Conservation (phyloP, 2,888 invertebrate species). For the Ferdinandea cuprea region DNA sequence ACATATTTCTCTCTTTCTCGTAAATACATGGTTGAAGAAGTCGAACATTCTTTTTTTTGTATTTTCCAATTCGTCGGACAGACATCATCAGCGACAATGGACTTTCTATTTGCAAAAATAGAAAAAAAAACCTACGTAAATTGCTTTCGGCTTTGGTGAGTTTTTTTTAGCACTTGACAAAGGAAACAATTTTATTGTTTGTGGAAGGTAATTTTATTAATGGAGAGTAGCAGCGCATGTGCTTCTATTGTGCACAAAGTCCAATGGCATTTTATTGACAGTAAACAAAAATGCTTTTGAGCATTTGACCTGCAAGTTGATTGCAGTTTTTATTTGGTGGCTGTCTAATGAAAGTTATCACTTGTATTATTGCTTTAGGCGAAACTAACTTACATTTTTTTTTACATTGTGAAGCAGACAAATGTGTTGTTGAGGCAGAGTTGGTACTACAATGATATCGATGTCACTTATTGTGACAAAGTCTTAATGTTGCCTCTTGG, state of each 20-base stretch:
- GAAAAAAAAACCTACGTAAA: no score
- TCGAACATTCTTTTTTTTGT: conserved; percentile 3
- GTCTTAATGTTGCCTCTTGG: no score
- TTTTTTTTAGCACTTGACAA: conserved; percentile 26
- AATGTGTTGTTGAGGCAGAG: no score
- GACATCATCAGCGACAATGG: conserved; percentile 13
- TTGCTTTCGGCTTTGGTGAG: conserved; percentile 7
- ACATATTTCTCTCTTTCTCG: conserved; percentile 2
- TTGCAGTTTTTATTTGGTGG: conserved; percentile 2
- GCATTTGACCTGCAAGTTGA: conserved; percentile 47
- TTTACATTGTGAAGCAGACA: no score
- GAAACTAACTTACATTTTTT: neutral
- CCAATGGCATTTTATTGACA: conserved; percentile 22
- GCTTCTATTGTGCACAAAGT: conserved; percentile 13
- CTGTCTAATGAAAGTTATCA: neutral
- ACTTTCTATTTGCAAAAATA: conserved; percentile 44
- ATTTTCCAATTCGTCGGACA: neutral
- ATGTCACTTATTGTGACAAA: no score
- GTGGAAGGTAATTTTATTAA: conserved; percentile 21
- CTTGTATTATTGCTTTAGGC: neutral
- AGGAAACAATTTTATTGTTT: conserved; percentile 1
- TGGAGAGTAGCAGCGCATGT: neutral
- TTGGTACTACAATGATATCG: no score
- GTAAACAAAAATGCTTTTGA: conserved; percentile 24
- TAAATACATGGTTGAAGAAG: neutral